Evolutionary conservation across 2,797 vertebrate species (phyloP), one percentile per base, ranked within the genome.

Genomic region (Oreortyx pictus): DNA sequence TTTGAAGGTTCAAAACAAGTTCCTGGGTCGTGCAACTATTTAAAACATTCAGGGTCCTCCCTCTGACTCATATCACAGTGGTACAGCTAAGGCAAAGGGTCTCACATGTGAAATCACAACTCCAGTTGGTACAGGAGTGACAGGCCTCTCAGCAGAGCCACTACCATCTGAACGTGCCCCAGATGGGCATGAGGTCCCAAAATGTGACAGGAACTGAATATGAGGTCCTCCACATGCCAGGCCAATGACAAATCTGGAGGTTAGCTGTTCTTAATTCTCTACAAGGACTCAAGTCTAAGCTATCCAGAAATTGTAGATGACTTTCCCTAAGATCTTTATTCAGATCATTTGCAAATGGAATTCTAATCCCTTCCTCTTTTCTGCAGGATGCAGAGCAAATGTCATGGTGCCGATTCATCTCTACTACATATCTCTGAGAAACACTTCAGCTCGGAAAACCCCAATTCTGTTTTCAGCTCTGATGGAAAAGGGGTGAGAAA

Each of bases 401-500:
- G 17, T 25, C 70, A 71, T 67, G 24, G 25, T 83, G 50, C 24
- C 1, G 1, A 62, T 75, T 79, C 62, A 92, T 64, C 86, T 61
- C 57, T 4, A 18, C 19, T 18, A 14, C 0, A 0, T 56, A 56
- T 60, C 83, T 88, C 27, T 59, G 52, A 60, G 9, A 78, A n/a
- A 33, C 6, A 7, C 4, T 89, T 89, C 54, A 33, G 56, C 64
- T 89, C 73, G 71, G 64, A 89, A 93, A 93, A 88, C 62, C 50
- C 14, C 25, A 14, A 15, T 60, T 78, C 68, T 80, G 27, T 52
- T 89, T 62, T 66, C 11, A 19, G 47, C 71, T 93, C 73, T 89
- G 75, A 23, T 66, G 70, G 59, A 89, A 94, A 94, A 52, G 16
- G 14, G 29, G 37, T 54, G 81, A 89, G 68, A 87, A 85, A 92